These are phyloP conservation scores for Uloborus diversus DNA, from an alignment of 1,140 invertebrate species.

Conservation along the genomic window DNA sequence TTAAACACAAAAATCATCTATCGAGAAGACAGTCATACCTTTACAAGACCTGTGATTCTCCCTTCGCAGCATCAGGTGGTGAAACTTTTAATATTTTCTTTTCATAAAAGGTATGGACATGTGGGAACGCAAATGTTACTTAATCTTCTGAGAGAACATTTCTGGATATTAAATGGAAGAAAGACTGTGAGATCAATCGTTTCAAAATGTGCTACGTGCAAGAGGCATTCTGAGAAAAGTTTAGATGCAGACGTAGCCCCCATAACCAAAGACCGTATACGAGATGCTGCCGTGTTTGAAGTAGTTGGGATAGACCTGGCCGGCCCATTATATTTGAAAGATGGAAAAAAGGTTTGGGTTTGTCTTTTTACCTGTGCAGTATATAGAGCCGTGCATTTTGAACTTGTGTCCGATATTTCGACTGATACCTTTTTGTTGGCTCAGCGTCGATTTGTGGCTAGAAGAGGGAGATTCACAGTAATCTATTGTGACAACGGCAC, in stretches of 20 bases:
- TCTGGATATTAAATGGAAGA: conserved; percentile 20
- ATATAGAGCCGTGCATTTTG: conserved; percentile 59
- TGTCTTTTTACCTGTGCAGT: conserved; percentile 32
- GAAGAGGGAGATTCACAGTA: conserved; percentile 61
- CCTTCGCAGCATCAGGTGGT: conserved; percentile 6
- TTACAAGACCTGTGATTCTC: conserved; percentile 9
- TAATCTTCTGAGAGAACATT: not conserved
- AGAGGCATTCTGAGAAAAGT: not conserved
- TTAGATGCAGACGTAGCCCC: not conserved
- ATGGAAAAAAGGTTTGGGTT: conserved; percentile 19
- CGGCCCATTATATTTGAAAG: conserved; percentile 61
- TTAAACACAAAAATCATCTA: conserved; percentile 4
- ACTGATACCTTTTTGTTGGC: conserved; percentile 63
- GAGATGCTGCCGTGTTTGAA: conserved; percentile 61
- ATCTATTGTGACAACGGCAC: conserved; percentile 64
- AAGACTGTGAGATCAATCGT: conserved; percentile 4
- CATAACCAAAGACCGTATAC: conserved; percentile 59
- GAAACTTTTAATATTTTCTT: not conserved
- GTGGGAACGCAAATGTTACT: conserved; percentile 1
- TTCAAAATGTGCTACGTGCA: conserved; percentile 1
- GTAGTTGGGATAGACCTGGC: conserved; percentile 62
- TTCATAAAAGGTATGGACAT: not conserved
- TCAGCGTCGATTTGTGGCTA: conserved; percentile 64
- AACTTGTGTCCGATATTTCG: conserved; percentile 62
- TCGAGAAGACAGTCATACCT: not conserved